phyloP scores from a whole-genome alignment of 2,113 vertebrate species.

The Chloropsis cyanopogon region DNA sequence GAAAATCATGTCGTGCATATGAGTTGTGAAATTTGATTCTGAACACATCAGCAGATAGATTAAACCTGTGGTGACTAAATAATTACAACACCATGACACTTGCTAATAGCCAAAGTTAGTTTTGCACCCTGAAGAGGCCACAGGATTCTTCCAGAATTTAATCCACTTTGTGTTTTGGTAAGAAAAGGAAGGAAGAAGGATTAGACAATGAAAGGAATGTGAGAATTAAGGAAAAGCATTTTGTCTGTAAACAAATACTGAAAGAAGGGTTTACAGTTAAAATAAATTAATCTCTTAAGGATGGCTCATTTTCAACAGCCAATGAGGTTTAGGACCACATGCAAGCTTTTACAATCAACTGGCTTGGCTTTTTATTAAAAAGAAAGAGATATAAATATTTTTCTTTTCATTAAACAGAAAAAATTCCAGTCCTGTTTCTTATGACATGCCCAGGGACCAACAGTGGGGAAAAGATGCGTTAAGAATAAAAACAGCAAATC shows the following conservation, averaged over 20 bases:
- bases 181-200: constrained; percentile 26
- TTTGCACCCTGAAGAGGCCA: constrained; percentile 11
- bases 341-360: constrained; percentile 32
- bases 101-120: neutral
- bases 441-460: neutral
- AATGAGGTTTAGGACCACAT: constrained; percentile 15
- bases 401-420: constrained; percentile 59
- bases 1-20: neutral
- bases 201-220: constrained; percentile 50
- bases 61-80: neutral
- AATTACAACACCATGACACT: neutral
- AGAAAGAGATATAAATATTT: constrained; percentile 63
- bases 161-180: constrained; percentile 18
- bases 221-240: constrained; percentile 55
- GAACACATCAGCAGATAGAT: neutral
- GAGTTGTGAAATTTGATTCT: neutral
- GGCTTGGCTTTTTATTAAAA: constrained; percentile 47
- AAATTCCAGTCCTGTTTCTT: constrained; percentile 42
- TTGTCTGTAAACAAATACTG: constrained; percentile 41
- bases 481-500: neutral
- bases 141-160: constrained; percentile 15
- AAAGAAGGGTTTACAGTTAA: constrained; percentile 43
- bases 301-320: constrained; percentile 46
- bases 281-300: constrained; percentile 37
- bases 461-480: neutral